Percentiles rank a stretch among this genome's conserved stretches.
These are phyloP conservation scores for Digitonthophagus gazella DNA, from an alignment of 2,888 invertebrate genomes.

Conservation along the genomic window DNA sequence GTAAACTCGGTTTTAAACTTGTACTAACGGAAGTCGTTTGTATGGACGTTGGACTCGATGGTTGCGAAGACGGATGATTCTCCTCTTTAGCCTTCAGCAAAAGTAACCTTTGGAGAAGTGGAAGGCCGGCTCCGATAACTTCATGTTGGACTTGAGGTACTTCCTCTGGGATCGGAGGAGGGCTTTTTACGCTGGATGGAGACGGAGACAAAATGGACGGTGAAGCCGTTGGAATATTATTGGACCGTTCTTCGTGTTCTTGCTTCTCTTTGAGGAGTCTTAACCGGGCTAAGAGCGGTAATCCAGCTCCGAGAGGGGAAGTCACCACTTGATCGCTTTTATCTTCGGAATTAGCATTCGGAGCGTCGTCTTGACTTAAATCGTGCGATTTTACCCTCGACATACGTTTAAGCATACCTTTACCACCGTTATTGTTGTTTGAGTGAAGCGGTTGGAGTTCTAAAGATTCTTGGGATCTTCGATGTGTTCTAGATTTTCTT, in stretches of 20 bases:
- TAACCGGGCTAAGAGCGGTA: constrained; percentile 75
- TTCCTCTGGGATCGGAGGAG: constrained; percentile 47
- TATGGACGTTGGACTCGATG: constrained; percentile 39
- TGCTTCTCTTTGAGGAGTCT: constrained; percentile 81
- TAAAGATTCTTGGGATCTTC: constrained; percentile 56
- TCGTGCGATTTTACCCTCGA: constrained; percentile 73
- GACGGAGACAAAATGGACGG: constrained; percentile 61
- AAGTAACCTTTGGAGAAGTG: constrained; percentile 71
- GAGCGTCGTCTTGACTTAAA: constrained; percentile 54
- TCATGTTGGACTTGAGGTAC: constrained; percentile 48
- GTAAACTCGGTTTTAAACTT: too few relatives aligned
- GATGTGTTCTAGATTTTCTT: constrained; percentile 57
- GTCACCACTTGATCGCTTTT: constrained; percentile 51
- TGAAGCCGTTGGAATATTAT: constrained; percentile 50
- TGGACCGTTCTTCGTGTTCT: constrained; percentile 58
- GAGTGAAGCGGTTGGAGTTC: constrained; percentile 64
- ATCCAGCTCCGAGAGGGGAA: constrained; percentile 80
- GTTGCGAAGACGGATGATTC: constrained; percentile 45
- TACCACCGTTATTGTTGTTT: constrained; percentile 47
- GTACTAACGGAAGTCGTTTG: constrained; percentile 23
- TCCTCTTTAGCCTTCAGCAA: constrained; percentile 74
- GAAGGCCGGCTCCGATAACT: constrained; percentile 68
- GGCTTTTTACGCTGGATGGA: constrained; percentile 57
- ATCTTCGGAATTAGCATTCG: constrained; percentile 43
- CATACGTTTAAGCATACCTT: constrained; percentile 69